Conservation (phyloP, 2,797 vertebrate genomes). For the Poeciliopsis infans region DNA sequence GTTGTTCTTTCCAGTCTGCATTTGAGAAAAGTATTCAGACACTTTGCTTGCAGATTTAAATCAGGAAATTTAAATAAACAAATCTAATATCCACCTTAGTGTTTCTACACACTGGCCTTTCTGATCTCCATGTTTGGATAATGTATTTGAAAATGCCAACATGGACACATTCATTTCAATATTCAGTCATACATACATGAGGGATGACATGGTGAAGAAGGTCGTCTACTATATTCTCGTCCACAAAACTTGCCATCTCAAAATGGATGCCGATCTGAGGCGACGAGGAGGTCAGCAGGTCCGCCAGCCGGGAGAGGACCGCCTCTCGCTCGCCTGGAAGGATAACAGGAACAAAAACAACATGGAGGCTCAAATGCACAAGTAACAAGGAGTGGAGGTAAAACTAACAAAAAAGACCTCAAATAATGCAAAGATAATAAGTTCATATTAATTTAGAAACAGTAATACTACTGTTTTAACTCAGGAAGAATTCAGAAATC, state of each 20-base stretch:
- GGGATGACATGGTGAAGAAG: conserved; percentile 81
- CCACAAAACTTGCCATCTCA: conserved; percentile 89
- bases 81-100: neutral
- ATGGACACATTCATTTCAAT: neutral
- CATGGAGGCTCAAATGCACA: conserved; percentile 6
- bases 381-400: neutral
- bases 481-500: too few species aligned
- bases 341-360: neutral
- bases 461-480: too few species aligned
- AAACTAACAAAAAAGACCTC: too few species aligned
- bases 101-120: neutral
- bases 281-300: conserved; percentile 74
- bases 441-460: too few species aligned
- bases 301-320: conserved; percentile 76
- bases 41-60: conserved; percentile 21
- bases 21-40: neutral
- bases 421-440: too few species aligned
- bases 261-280: conserved; percentile 82
- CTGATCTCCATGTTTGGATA: neutral
- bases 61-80: conserved; percentile 19
- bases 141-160: neutral
- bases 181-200: conserved; percentile 65
- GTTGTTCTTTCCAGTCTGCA: neutral
- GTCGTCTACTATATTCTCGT: conserved; percentile 82
- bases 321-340: conserved; percentile 78